These are phyloP conservation scores for Notarius lentiginosus DNA, from an alignment of 2,113 vertebrate species.

Conservation along the genomic window DNA sequence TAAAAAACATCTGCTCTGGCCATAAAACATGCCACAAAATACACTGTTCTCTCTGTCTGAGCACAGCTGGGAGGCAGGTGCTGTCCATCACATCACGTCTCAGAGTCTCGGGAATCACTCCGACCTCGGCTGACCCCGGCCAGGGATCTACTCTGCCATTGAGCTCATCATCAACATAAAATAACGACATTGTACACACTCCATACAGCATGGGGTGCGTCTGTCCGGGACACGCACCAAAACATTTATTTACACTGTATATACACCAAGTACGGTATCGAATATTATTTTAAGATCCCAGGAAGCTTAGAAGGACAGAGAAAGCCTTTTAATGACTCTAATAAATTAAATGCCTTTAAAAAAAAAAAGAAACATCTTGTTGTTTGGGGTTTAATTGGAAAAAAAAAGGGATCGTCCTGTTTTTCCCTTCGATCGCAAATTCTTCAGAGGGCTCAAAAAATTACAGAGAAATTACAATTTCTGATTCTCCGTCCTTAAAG, in stretches of 20 bases:
- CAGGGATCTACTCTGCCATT: neutral
- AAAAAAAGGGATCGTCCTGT: neutral
- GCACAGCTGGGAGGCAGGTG: conserved; percentile 50
- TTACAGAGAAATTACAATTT: neutral
- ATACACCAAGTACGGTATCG: neutral
- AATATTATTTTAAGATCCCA: neutral
- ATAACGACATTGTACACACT: neutral
- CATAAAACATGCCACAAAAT: neutral
- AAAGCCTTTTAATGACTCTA: neutral
- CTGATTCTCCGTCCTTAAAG: neutral
- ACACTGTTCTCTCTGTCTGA: conserved; percentile 17
- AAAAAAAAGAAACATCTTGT: neutral
- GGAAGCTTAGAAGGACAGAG: neutral
- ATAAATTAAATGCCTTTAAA: no score
- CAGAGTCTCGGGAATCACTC: conserved; percentile 1
- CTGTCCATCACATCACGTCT: conserved; percentile 43
- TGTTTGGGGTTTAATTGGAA: neutral
- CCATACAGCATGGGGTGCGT: neutral
- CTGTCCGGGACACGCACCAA: neutral
- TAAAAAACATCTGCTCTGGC: neutral
- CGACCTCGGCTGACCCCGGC: conserved; percentile 28
- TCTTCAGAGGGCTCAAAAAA: neutral
- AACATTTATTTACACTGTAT: neutral
- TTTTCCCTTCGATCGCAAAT: neutral
- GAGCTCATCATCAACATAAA: neutral